phyloP scores from a whole-genome alignment of 2,113 vertebrate species.

The Circaetus cinerascens region DNA sequence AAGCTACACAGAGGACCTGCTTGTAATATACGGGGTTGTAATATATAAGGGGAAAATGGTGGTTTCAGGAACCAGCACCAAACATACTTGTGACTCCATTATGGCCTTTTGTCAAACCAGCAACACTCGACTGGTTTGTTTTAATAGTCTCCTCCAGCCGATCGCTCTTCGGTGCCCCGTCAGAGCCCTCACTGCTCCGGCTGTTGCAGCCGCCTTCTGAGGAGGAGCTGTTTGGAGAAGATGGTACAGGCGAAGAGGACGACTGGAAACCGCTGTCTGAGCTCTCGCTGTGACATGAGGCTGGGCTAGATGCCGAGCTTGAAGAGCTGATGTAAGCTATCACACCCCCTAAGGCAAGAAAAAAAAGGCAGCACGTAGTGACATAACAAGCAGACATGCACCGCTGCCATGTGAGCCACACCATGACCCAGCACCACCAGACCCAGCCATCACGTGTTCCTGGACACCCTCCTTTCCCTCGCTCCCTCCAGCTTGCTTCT shows the following conservation, averaged over 20 bases:
- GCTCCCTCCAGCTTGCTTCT: background rate
- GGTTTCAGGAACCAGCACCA: background rate
- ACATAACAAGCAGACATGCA: conserved; percentile 57
- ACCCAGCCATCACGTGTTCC: conserved; percentile 33
- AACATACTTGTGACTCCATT: conserved; percentile 90
- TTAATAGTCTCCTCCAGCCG: conserved; percentile 77
- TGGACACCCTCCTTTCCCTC: background rate
- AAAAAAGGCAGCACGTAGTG: conserved; percentile 39
- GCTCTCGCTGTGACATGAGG: conserved; percentile 87
- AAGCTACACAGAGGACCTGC: background rate
- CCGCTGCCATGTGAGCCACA: conserved; percentile 40
- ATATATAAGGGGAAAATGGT: rapidly evolving
- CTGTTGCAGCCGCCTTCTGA: conserved; percentile 66
- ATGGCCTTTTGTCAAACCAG: conserved; percentile 79
- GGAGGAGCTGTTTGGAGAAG: conserved; percentile 80
- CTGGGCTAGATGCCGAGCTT: conserved; percentile 87
- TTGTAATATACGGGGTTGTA: rapidly evolving
- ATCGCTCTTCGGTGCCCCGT: conserved; percentile 63
- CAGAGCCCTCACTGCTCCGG: conserved; percentile 60
- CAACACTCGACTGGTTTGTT: conserved; percentile 69
- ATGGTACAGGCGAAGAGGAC: conserved; percentile 80
- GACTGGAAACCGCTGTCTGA: conserved; percentile 86
- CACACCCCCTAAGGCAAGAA: conserved; percentile 83
- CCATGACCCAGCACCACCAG: conserved; percentile 48
- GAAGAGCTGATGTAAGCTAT: conserved; percentile 96